Evolutionary conservation across 1,140 invertebrate species (phyloP), one percentile per base, ranked within the genome.

Genomic region (Manduca sexta): DNA sequence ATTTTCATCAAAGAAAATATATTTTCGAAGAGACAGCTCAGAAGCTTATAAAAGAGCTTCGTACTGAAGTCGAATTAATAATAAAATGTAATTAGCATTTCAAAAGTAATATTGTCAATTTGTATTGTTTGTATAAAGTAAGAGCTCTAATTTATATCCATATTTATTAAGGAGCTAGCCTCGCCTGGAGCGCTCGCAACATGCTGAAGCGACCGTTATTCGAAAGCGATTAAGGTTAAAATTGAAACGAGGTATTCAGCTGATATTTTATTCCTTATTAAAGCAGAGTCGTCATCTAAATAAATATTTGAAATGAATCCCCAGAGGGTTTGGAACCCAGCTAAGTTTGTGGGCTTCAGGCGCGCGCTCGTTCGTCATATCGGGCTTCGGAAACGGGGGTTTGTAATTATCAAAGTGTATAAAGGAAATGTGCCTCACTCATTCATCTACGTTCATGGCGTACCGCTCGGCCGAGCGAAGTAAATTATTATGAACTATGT

Each of bases 141-240:
- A 59, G 49, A 56, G 54, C 52, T 53, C 54, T 62, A 64, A 69
- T 69, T 63, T 66, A 63, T 59, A 64, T 64, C 56, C 60, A 66
- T 67, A 66, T 70, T 66, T 67, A 66, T 63, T 50, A 64, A 60
- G 53, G 57, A 14, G 49, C 50, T 47, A 41, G 42, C 33, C 47
- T 59, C 51, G 54, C 43, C 37, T 38, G 56, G 34, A 39, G 35
- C 35, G 37, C 18, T 21, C 37, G 51, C 17, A 48, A 52, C 56
- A 59, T 54, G 49, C 55, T 38, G 50, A 60, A 67, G 49, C 34
- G 37, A 47, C 49, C 53, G 60, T 64, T 70, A 67, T 57, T 60
- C 39, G 30, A 50, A 34, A 14, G 42, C 38, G 45, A 57, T 62
- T 62, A 64, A 56, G 60, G 62, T 58, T 65, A 47, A 62, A 67